These are phyloP conservation scores for Lagorchestes hirsutus DNA, from an alignment of 2,797 vertebrate genomes.

Conservation along the genomic window DNA sequence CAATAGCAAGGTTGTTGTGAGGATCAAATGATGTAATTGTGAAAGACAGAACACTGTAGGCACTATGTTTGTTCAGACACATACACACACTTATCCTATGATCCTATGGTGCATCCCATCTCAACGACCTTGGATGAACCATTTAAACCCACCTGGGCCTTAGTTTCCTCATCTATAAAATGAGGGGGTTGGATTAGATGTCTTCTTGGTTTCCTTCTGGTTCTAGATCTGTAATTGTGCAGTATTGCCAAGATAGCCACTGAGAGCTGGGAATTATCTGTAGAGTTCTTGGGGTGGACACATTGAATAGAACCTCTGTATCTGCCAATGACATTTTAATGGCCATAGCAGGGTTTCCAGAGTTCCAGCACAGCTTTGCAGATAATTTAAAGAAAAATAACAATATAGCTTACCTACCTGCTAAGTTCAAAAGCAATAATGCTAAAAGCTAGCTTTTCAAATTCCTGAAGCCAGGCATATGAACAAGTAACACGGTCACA, in stretches of 20 bases:
- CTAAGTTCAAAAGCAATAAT: constrained; percentile 17
- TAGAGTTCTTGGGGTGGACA: neutral
- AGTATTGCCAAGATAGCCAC: neutral
- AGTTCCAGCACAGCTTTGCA: constrained; percentile 26
- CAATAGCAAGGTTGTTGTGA: neutral
- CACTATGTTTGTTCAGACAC: neutral
- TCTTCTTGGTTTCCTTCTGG: neutral
- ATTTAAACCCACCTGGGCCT: neutral
- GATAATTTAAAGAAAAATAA: constrained; percentile 3
- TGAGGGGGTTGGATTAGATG: neutral
- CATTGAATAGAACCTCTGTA: neutral
- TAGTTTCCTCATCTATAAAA: neutral
- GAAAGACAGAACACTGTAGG: neutral
- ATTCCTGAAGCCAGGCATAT: neutral
- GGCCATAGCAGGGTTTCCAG: constrained; percentile 28
- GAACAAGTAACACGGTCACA: neutral
- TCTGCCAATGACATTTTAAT: constrained; percentile 21
- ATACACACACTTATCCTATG: neutral
- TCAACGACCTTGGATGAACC: too few relatives aligned
- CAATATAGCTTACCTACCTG: neutral
- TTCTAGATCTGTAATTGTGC: neutral
- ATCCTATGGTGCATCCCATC: neutral
- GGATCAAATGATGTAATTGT: neutral
- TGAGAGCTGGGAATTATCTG: neutral
- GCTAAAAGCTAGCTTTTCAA: constrained; percentile 52